Evolutionary conservation across 1,140 invertebrate species (phyloP), one percentile per base, ranked within the genome.

Genomic region (Micrasema longulum): DNA sequence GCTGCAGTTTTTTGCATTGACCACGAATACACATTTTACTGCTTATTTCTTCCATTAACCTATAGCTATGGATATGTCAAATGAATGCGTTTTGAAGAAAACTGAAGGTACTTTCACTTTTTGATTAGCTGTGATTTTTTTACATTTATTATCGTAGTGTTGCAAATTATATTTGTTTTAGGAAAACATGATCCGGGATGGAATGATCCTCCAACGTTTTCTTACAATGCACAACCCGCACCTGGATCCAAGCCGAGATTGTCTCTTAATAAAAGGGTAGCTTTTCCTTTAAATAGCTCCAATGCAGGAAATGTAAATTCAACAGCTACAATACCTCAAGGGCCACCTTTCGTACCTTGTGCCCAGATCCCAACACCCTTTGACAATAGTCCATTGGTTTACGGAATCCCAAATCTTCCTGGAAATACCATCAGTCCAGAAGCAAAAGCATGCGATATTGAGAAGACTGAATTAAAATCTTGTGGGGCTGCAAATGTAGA

Each of bases 171-270:
- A 26, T 31, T 60, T 41, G 31, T 60, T 83, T 63, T 77, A 84
- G 83, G 77, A 16, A 71, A 79, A 12, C 81, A 80, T 50, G 84
- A 86, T 73, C 86, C 85, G 31, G 86, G 86, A 10, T 87, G 86
- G 86, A 87, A 87, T 73, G 86, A 87, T 77, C 86, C 86, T n/a
- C 86, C 86, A 18, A 82, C 79, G 41, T 80, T 87, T 63, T 78
- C 82, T 7, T 85, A 82, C 38, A 82, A 79, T 63, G 65, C 78
- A 18, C 80, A 81, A 67, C 79, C 81, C 63, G 73, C 79, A 6
- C 80, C 83, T 26, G 80, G 80, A 16, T 81, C 79, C 60, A 82
- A 83, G 72, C 81, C 81, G 11, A 80, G 82, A 62, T 82, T 81
- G 67, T 80, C 84, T 70, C 77, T 87, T 10, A 87, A 86, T 45